Percentiles rank a stretch among this genome's conserved stretches.
phyloP scores from a whole-genome alignment of 2,888 invertebrate species.

The Meloe dianella region DNA sequence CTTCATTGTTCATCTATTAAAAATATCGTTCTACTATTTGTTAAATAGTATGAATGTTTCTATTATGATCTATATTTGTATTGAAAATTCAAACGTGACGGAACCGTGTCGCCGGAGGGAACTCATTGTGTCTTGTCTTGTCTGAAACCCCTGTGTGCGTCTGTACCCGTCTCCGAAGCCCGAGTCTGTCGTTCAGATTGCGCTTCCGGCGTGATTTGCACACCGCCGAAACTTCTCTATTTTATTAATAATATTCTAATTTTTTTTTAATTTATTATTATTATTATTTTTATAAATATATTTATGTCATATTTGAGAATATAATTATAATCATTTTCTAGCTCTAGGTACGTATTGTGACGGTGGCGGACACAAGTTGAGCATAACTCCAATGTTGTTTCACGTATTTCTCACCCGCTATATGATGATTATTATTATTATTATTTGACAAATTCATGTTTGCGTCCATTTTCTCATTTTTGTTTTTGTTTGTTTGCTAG shows the following conservation, averaged over 20 bases:
- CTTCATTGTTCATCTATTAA: slow-evolving; percentile 6
- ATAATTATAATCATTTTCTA: slow-evolving; percentile 40
- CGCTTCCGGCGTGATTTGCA: slow-evolving; percentile 31
- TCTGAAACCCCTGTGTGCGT: slow-evolving; percentile 84
- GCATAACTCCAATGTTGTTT: slow-evolving; percentile 52
- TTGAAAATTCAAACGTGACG: slow-evolving; percentile 23
- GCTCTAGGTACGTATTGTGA: slow-evolving; percentile 59
- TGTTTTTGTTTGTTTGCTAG: slow-evolving; percentile 51
- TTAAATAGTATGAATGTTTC: background rate
- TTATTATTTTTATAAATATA: background rate
- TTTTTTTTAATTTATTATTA: background rate
- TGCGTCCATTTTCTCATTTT: slow-evolving; percentile 38
- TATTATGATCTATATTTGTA: background rate
- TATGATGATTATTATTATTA: slow-evolving; percentile 8
- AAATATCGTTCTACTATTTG: background rate
- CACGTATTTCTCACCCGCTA: slow-evolving; percentile 42
- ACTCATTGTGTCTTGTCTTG: slow-evolving; percentile 84
- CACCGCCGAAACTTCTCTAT: slow-evolving; percentile 30
- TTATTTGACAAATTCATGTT: slow-evolving; percentile 39
- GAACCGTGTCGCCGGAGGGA: slow-evolving; percentile 60
- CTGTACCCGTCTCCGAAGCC: slow-evolving; percentile 65
- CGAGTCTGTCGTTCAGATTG: slow-evolving; percentile 57
- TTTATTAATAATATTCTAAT: background rate
- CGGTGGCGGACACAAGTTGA: slow-evolving; percentile 60
- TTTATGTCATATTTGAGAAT: slow-evolving; percentile 17